These are phyloP conservation scores for Papilio dardanus DNA, from an alignment of 1,140 invertebrate species.

Conservation along the genomic window DNA sequence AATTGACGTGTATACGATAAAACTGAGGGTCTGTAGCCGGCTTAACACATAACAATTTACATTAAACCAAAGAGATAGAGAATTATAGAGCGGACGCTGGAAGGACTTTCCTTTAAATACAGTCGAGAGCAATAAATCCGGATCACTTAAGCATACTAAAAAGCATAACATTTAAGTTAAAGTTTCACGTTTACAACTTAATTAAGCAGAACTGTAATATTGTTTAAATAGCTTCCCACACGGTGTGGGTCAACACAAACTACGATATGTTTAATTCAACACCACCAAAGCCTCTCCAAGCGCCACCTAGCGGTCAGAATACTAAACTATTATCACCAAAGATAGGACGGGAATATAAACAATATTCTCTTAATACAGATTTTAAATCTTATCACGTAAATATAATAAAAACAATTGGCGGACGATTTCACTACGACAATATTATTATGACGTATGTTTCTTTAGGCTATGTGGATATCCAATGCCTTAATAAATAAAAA, in stretches of 20 bases:
- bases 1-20: too few species aligned
- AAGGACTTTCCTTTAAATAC: too few species aligned
- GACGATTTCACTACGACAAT: neutral
- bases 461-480: too few species aligned
- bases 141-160: too few species aligned
- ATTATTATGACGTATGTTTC: neutral
- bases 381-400: neutral
- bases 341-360: constrained; percentile 50
- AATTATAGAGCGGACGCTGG: too few species aligned
- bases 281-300: constrained; percentile 50
- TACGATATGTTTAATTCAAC: constrained; percentile 63
- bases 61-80: too few species aligned
- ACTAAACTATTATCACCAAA: constrained; percentile 57
- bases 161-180: too few species aligned
- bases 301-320: constrained; percentile 53
- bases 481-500: too few species aligned
- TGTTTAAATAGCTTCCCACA: constrained; percentile 44
- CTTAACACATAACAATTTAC: too few species aligned
- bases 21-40: too few species aligned
- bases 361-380: neutral
- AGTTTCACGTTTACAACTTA: constrained; percentile 14
- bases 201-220: neutral
- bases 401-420: constrained; percentile 19
- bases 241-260: constrained; percentile 45
- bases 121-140: too few species aligned